Evolutionary conservation across 1,140 invertebrate species (phyloP), one percentile per base, ranked within the genome.

Genomic region (Sminthurides bifidus): DNA sequence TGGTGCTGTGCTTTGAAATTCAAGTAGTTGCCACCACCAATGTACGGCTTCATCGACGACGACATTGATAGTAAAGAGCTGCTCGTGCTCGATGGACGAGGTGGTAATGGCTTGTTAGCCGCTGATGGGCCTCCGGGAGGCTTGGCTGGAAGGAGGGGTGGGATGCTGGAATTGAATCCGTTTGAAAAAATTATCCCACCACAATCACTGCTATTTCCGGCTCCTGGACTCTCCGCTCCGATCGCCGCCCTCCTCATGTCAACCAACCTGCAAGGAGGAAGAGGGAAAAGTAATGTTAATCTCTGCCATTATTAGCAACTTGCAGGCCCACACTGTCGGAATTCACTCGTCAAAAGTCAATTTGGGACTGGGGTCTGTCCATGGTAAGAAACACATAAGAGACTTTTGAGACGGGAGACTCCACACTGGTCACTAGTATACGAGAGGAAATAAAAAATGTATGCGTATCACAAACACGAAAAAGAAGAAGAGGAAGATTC

Each of bases 241-340:
- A 60, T 66, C 10, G 43, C 63, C 30, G 60, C 52, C 33, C 62
- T 50, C 23, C 60, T 50, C 59, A 67, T 67, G 57, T 68, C 67
- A 52, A 67, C 67, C 12, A 66, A 54, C 21, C 64, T 68, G 44
- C 54, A 51, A n/a, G 53, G 51, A 45, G n/a, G 45, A 10, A 38
- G 38, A 52, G n/a, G n/a, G n/a, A n/a, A n/a, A n/a, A n/a, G n/a
- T n/a, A n/a, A n/a, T n/a, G n/a, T n/a, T n/a, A n/a, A n/a, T n/a
- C n/a, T n/a, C n/a, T n/a, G n/a, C n/a, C n/a, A n/a, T n/a, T n/a
- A n/a, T n/a, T n/a, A n/a, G n/a, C n/a, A n/a, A n/a, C n/a, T n/a
- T n/a, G n/a, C n/a, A n/a, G n/a, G n/a, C n/a, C n/a, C n/a, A n/a
- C n/a, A n/a, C n/a, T n/a, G n/a, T n/a, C n/a, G n/a, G n/a, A n/a